These are phyloP conservation scores for Pinna nobilis DNA, from an alignment of 1,140 invertebrate genomes.

Conservation along the genomic window DNA sequence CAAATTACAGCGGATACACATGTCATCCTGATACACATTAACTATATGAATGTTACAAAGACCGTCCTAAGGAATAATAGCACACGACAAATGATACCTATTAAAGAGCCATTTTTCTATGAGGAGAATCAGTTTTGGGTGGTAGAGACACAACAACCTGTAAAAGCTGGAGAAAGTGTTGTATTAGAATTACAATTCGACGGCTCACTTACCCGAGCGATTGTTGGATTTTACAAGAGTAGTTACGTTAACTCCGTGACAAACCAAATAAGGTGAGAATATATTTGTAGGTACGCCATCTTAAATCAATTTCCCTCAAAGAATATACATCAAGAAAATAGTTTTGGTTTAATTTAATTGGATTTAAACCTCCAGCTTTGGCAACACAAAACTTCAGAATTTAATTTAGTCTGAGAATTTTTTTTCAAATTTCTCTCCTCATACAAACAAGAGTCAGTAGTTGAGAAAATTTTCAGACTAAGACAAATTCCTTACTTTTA, in stretches of 20 bases:
- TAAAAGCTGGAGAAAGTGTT: slow-evolving; percentile 73
- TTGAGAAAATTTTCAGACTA: too few relatives aligned
- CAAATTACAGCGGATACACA: slow-evolving; percentile 62
- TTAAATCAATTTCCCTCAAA: too few relatives aligned
- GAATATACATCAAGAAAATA: too few relatives aligned
- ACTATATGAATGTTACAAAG: slow-evolving; percentile 70
- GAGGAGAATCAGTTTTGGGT: slow-evolving; percentile 82
- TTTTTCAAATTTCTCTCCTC: too few relatives aligned
- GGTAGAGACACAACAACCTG: slow-evolving; percentile 74
- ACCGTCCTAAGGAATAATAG: slow-evolving; percentile 47
- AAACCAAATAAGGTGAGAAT: slow-evolving; percentile 73
- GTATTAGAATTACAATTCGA: slow-evolving; percentile 77
- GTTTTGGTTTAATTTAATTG: too few relatives aligned
- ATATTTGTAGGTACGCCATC: too few relatives aligned
- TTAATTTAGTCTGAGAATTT: too few relatives aligned
- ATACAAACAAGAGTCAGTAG: too few relatives aligned
- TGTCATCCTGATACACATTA: slow-evolving; percentile 74
- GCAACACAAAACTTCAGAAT: too few relatives aligned
- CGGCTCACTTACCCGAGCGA: slow-evolving; percentile 80
- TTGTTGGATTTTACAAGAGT: slow-evolving; percentile 88
- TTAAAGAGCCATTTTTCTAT: slow-evolving; percentile 76
- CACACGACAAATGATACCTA: slow-evolving; percentile 45
- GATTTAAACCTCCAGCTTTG: too few relatives aligned
- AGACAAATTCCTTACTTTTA: too few relatives aligned
- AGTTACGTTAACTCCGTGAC: slow-evolving; percentile 79